Evolutionary conservation across 2,113 vertebrate species (phyloP), one percentile per base, ranked within the genome.

Genomic region (Petroica traversi): DNA sequence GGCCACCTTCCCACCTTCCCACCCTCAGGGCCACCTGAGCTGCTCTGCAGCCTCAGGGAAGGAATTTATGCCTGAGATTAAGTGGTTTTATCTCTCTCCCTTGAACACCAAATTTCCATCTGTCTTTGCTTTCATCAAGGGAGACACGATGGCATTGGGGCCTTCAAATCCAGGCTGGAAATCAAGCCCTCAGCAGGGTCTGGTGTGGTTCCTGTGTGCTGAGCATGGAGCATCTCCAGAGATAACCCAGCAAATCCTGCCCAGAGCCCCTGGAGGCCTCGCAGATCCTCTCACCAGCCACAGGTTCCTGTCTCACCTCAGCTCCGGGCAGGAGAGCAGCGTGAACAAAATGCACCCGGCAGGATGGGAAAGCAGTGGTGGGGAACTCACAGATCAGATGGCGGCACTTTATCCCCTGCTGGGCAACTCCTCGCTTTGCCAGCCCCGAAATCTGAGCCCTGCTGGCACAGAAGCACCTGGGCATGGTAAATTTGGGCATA

Each of bases 61-160:
- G 3, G 14, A 73, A 12, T 89, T 87, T 6, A 17, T 31, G 41
- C 49, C 43, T 11, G 29, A 69, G 8, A 66, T 41, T 14, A 52
- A 43, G 3, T 25, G 40, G 9, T 20, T 93, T 86, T 48, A 31
- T 12, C 57, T 64, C 55, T 52, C 48, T 31, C 19, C 34, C 66
- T 76, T 41, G 58, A 64, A 73, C 3, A 15, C 40, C 41, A 19
- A 4, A 36, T 91, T 88, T 41, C 40, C 66, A 88, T 20, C n/a
- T 23, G 22, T 14, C 22, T 76, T 80, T 66, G 41, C 36, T 48
- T 71, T 80, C 45, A 26, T 11, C 6, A 11, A 1, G 5, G 61
- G 23, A 63, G 40, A 54, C 23, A 13, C 1, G 6, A 40, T 11
- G 14, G 31, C 38, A 15, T 0, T 0, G 5, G 19, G 6, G 5